A percentile compares a stretch with the other conserved stretches of the same genome.
phyloP scores from a whole-genome alignment of 2,888 invertebrate species.

The Hermodice carunculata region DNA sequence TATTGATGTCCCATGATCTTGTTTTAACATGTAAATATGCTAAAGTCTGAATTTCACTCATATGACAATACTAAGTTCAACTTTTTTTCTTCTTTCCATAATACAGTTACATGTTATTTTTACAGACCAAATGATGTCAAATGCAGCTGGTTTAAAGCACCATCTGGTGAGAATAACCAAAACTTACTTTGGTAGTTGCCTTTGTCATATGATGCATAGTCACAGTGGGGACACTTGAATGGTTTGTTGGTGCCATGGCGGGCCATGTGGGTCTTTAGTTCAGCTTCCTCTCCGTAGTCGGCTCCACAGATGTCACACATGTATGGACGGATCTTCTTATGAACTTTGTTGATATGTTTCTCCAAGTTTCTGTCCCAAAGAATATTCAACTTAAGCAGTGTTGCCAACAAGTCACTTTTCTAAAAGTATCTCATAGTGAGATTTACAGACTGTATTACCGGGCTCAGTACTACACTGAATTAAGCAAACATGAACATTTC shows the following conservation, averaged over 20 bases:
- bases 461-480: too few species aligned
- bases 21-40: not conserved
- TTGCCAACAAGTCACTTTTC: not conserved
- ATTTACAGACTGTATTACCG: not conserved
- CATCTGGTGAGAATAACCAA: not conserved
- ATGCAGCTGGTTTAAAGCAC: too few species aligned
- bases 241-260: constrained; percentile 45
- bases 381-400: not conserved
- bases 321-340: constrained; percentile 51
- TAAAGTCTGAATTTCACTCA: not conserved
- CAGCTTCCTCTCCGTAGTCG: constrained; percentile 49
- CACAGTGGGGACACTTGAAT: constrained; percentile 51
- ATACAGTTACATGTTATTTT: too few species aligned
- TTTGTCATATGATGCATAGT: constrained; percentile 50
- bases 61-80: too few species aligned
- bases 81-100: too few species aligned
- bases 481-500: too few species aligned
- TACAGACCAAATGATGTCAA: too few species aligned
- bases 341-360: constrained; percentile 53
- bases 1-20: too few species aligned
- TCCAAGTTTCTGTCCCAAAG: constrained; percentile 41
- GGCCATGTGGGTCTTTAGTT: constrained; percentile 51
- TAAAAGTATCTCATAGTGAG: not conserved
- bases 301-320: constrained; percentile 58
- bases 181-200: constrained; percentile 51